These are phyloP conservation scores for Charadrius vociferus DNA, from an alignment of 2,113 vertebrate species.

Conservation along the genomic window DNA sequence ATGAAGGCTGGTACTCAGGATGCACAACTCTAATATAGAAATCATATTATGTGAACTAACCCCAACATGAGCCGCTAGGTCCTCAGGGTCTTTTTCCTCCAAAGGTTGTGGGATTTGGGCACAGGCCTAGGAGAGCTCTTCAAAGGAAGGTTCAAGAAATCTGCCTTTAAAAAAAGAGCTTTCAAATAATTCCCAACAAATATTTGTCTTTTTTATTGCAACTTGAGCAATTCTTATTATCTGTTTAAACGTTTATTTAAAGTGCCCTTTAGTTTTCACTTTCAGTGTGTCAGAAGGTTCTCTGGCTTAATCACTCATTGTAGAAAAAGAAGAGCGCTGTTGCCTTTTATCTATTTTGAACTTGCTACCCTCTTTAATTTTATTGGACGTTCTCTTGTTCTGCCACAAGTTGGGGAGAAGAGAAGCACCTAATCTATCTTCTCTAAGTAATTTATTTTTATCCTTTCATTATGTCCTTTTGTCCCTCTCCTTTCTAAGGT, in stretches of 20 bases:
- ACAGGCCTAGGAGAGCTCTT: neutral
- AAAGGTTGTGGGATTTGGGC: neutral
- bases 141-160: neutral
- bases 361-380: neutral
- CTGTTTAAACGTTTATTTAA: neutral
- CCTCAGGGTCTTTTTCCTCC: neutral
- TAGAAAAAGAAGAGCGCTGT: neutral
- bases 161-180: neutral
- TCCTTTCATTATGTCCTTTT: neutral
- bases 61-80: neutral
- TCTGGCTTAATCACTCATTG: neutral
- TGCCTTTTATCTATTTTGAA: conserved; percentile 2
- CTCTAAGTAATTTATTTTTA: neutral
- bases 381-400: neutral
- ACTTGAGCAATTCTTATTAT: neutral
- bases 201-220: neutral
- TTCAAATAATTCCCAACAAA: neutral
- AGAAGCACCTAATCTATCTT: neutral
- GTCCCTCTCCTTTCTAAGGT: neutral
- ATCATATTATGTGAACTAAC: neutral
- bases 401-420: neutral
- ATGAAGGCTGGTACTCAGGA: neutral
- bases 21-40: accelerated
- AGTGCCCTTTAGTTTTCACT: neutral
- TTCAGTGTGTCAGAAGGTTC: neutral